Evolutionary conservation across 1,140 invertebrate species (phyloP), one percentile per base, ranked within the genome.

Genomic region (Apocrypta bakeri): DNA sequence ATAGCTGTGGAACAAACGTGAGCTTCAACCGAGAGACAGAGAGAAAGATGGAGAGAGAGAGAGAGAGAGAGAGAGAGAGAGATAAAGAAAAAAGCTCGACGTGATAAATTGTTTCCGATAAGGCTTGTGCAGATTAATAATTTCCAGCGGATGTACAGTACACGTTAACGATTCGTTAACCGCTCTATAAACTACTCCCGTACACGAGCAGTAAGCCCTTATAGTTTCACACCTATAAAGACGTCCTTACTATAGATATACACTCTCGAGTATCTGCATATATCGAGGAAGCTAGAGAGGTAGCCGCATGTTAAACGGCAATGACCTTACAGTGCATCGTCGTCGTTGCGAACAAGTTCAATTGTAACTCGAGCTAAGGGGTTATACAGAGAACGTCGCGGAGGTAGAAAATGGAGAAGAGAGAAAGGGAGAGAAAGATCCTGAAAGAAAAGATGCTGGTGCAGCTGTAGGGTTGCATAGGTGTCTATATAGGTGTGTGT

Each of bases 391-490:
- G 69, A 21, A 72, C 12, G 25, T 9, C 29, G 72, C 7, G 7
- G 29, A 2, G 2, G 33, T 9, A 37, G 25, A 74, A 74, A 31
- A 24, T n/a, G 14, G n/a, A 72, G 37, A 9, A 27, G n/a, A n/a
- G n/a, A n/a, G n/a, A n/a, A n/a, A n/a, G n/a, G 14, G 40, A 48
- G 37, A 73, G 71, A 48, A 27, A 21, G 3, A 31, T 27, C 11
- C 6, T 1, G 24, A 48, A 33, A 17, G 61, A 40, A 78, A 78
- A 68, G 75, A 78, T 40, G 75, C 75, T 68, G 75, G 63, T 68
- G 29, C 75, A 78, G 75, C 75, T 78, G 75, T 63, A 78, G 2
- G 17, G 24, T 25, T 42, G n/a, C 69, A 71, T 21, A 29, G n/a
- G 17, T 24, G n/a, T n/a, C n/a, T n/a, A n/a, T 8, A 37, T 40